Evolutionary conservation across 2,113 vertebrate species (phyloP).

Genomic region (Psittacus erithacus): DNA sequence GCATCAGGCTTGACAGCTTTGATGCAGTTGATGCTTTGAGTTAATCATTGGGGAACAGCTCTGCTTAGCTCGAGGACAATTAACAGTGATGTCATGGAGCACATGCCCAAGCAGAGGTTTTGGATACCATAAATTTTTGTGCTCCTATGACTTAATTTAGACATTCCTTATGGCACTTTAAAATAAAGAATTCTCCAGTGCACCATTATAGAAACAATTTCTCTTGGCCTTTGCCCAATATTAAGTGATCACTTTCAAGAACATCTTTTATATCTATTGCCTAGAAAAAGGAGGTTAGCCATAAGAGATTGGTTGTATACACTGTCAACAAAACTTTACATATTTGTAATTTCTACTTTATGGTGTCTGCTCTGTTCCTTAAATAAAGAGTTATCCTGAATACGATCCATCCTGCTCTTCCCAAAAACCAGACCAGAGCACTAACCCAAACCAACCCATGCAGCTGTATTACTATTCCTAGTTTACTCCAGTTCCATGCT

Average conservation of each 20-base stretch:
- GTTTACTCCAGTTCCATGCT: neutral
- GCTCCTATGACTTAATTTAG: neutral
- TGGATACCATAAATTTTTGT: neutral
- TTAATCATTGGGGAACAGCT: neutral
- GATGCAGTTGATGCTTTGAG: neutral
- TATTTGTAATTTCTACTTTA: constrained; percentile 48
- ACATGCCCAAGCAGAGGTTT: neutral
- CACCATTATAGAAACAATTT: neutral
- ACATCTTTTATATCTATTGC: neutral
- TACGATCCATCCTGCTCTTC: neutral
- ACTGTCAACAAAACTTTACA: constrained; percentile 13
- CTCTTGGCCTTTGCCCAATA: neutral
- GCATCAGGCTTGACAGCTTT: neutral
- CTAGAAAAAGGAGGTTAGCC: neutral
- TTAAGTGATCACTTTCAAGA: constrained; percentile 5
- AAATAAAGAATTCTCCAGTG: neutral
- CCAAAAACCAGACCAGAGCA: neutral
- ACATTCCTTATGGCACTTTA: neutral
- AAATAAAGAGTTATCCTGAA: constrained; percentile 20
- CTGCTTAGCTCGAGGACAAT: neutral
- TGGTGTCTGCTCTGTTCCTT: neutral
- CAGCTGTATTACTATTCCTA: neutral
- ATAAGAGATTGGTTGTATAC: neutral
- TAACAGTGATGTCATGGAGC: neutral
- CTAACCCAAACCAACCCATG: neutral